Evolutionary conservation across 2,113 vertebrate genomes (phyloP).

Genomic region (Ageneiosus marmoratus): DNA sequence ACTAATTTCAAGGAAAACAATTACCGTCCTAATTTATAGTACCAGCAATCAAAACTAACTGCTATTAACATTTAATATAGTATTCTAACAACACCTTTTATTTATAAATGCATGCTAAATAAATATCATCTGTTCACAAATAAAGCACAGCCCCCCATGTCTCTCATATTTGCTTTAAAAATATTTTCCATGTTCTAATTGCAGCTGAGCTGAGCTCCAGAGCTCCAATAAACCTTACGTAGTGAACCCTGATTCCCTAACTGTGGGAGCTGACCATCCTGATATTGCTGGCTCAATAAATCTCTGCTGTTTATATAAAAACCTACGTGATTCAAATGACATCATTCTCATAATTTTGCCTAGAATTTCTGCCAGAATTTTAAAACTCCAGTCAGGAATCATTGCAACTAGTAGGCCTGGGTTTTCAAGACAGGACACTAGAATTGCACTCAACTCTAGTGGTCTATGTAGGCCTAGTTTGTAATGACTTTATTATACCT

Average conservation of each 20-base stretch:
- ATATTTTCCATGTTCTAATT: conserved; percentile 62
- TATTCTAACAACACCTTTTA: conserved; percentile 65
- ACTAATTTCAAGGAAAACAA: conserved; percentile 72
- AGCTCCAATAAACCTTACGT: conserved; percentile 48
- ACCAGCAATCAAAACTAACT: conserved; percentile 71
- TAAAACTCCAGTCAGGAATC: conserved; percentile 15
- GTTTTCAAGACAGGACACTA: conserved; percentile 2
- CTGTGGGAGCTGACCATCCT: conserved; percentile 37
- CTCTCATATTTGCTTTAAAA: conserved; percentile 50
- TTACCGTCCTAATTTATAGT: conserved; percentile 70
- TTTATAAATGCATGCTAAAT: conserved; percentile 60
- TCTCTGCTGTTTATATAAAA: conserved; percentile 41
- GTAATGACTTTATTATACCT: conserved; percentile 4
- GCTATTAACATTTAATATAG: conserved; percentile 58
- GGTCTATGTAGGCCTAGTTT: neutral
- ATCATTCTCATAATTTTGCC: conserved; percentile 48
- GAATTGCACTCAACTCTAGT: neutral
- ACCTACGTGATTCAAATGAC: conserved; percentile 30
- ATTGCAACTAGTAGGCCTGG: neutral
- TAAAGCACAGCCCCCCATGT: conserved; percentile 48
- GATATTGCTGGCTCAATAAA: conserved; percentile 49
- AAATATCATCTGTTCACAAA: conserved; percentile 60
- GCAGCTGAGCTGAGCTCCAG: conserved; percentile 52
- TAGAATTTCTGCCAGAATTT: conserved; percentile 12
- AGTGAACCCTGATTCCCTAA: conserved; percentile 54